phyloP scores from a whole-genome alignment of 2,888 invertebrate species.

The Anthophora plumipes region DNA sequence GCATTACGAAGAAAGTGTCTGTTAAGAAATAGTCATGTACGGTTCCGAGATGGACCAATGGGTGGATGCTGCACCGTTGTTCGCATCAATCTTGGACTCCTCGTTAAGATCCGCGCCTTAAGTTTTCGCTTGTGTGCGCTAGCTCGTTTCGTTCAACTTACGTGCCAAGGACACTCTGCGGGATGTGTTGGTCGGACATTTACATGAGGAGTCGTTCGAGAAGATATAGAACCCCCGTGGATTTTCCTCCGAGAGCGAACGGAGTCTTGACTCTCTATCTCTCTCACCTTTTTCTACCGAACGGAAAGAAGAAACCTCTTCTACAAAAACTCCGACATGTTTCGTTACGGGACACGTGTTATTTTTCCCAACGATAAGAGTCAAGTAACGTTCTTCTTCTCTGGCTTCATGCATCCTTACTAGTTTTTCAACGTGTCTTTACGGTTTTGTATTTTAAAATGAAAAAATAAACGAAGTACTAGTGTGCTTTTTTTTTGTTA shows the following conservation, averaged over 20 bases:
- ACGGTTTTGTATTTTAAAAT: too few relatives aligned
- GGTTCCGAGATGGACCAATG: slow-evolving; percentile 62
- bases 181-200: slow-evolving; percentile 74
- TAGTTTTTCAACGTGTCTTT: too few relatives aligned
- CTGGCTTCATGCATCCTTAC: too few relatives aligned
- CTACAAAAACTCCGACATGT: slow-evolving; percentile 19
- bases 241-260: slow-evolving; percentile 74
- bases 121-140: slow-evolving; percentile 69
- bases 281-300: slow-evolving; percentile 51
- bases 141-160: slow-evolving; percentile 64
- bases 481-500: too few relatives aligned
- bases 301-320: slow-evolving; percentile 49
- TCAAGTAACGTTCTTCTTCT: neutral
- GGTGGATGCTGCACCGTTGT: slow-evolving; percentile 76
- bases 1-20: slow-evolving; percentile 54
- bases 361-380: slow-evolving; percentile 52
- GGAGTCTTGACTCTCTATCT: neutral
- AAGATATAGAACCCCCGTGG: slow-evolving; percentile 76
- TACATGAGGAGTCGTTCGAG: slow-evolving; percentile 73
- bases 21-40: slow-evolving; percentile 66
- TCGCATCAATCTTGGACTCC: slow-evolving; percentile 83
- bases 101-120: slow-evolving; percentile 82
- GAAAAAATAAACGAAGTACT: too few relatives aligned
- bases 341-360: slow-evolving; percentile 47
- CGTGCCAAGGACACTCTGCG: slow-evolving; percentile 62